Conservation (phyloP, 1,140 invertebrate genomes). For the Probaryconus sp. region DNA sequence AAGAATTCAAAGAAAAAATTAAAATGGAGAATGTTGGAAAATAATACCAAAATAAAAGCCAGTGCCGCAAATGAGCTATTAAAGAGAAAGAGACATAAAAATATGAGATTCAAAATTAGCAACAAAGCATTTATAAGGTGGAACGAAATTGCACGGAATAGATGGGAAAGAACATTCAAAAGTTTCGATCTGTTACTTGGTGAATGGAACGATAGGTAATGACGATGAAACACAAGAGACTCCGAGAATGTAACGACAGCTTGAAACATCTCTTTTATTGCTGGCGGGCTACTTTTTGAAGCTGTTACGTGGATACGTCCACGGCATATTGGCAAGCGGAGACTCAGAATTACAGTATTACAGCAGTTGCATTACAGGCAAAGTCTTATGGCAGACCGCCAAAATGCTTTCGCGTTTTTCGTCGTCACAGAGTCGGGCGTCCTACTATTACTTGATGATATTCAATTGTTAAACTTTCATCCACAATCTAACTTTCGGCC, state of each 20-base stretch:
- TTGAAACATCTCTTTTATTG: slow-evolving; percentile 72
- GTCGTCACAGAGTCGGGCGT: slow-evolving; percentile 55
- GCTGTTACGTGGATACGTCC: slow-evolving; percentile 73
- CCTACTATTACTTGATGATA: slow-evolving; percentile 73
- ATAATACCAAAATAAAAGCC: no score
- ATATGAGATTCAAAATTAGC: not conserved
- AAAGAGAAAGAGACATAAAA: no score
- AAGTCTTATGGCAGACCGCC: slow-evolving; percentile 74
- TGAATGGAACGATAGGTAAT: slow-evolving; percentile 57
- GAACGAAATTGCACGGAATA: slow-evolving; percentile 29
- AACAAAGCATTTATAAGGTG: slow-evolving; percentile 54
- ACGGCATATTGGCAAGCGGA: slow-evolving; percentile 76
- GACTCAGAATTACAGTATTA: slow-evolving; percentile 70
- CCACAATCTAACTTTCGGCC: slow-evolving; percentile 45
- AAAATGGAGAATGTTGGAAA: no score
- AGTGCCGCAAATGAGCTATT: no score
- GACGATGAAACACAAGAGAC: slow-evolving; percentile 47
- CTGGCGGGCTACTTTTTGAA: slow-evolving; percentile 68
- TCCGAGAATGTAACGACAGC: slow-evolving; percentile 62
- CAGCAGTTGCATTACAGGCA: slow-evolving; percentile 67
- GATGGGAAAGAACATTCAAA: slow-evolving; percentile 49
- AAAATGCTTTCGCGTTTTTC: slow-evolving; percentile 65
- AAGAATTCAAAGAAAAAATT: no score
- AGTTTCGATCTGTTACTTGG: slow-evolving; percentile 53
- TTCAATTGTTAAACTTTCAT: slow-evolving; percentile 76